Evolutionary conservation across 1,140 invertebrate genomes (phyloP), one percentile per base, ranked within the genome.

Genomic region (Drosophila biarmipes): DNA sequence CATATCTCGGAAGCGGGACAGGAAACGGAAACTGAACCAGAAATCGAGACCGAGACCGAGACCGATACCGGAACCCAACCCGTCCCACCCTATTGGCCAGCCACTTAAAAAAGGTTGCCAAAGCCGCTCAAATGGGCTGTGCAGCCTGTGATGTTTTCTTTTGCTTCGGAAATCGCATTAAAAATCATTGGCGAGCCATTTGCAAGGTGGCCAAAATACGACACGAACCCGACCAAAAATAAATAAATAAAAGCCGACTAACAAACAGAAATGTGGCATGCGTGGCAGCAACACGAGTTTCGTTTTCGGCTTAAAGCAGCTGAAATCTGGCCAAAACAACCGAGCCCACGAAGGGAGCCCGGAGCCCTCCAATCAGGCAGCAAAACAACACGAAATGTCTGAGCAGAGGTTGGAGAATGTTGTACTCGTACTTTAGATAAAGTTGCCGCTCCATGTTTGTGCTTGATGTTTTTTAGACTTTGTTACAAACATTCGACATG

Each of bases 81-180:
- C 31, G 31, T 12, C 8, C 34, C 54, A 54, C 68, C 49, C 58
- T 59, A 58, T 75, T 81, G 82, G 64, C 82, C 37, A 48, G 82
- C 82, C 75, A 87, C 82, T 87, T 89, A 87, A 81, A 89, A 86
- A 87, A 82, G 82, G 82, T 89, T 87, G 52, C 62, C 42, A 73
- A 82, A 82, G 79, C 78, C 73, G 48, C 56, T 57, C 52, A 51
- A 73, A 64, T 57, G 72, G 72, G 29, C 48, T 15, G 46, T 74
- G 76, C 64, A 38, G 54, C 46, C 6, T 29, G 73, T 46, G 53
- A 51, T 72, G 59, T 34, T 49, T 55, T 48, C 64, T 53, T 46
- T 64, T 79, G 69, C 61, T 75, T 72, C 69, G 63, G 81, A 87
- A 87, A 87, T 87, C 78, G 84, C 82, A 87, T 87, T 87, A 87